A percentile compares a stretch with the other conserved stretches of the same genome.
Conservation (phyloP, 2,888 invertebrate genomes). For the Allophyes oxyacanthae region DNA sequence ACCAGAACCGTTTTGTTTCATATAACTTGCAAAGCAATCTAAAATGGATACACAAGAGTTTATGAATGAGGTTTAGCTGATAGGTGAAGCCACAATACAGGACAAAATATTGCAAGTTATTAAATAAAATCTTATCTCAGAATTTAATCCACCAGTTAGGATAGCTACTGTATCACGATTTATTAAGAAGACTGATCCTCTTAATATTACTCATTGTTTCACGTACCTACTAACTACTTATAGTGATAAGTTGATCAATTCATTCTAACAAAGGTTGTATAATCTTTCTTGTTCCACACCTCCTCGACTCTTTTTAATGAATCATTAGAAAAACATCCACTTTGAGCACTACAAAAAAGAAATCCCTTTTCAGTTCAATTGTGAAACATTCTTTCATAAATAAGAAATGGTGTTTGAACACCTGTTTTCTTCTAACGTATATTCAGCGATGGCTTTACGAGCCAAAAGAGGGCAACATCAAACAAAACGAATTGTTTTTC, state of each 20-base stretch:
- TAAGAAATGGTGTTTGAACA: slow-evolving; percentile 67
- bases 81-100: background rate
- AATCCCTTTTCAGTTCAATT: slow-evolving; percentile 41
- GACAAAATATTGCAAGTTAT: no score
- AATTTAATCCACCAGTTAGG: no score
- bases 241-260: no score
- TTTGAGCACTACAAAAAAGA: slow-evolving; percentile 4
- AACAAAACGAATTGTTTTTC: slow-evolving; percentile 66
- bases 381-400: slow-evolving; percentile 55
- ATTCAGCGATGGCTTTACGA: slow-evolving; percentile 64
- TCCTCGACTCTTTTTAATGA: no score
- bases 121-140: no score
- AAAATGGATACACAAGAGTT: background rate
- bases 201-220: no score
- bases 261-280: no score
- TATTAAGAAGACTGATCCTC: no score
- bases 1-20: slow-evolving; percentile 40
- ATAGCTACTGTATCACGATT: no score
- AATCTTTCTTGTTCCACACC: no score
- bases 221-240: no score
- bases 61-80: no score
- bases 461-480: slow-evolving; percentile 70
- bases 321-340: slow-evolving; percentile 7
- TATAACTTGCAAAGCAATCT: slow-evolving; percentile 12
- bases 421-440: slow-evolving; percentile 68